phyloP scores from a whole-genome alignment of 2,888 invertebrate species.

The Balanococcus diminutus region DNA sequence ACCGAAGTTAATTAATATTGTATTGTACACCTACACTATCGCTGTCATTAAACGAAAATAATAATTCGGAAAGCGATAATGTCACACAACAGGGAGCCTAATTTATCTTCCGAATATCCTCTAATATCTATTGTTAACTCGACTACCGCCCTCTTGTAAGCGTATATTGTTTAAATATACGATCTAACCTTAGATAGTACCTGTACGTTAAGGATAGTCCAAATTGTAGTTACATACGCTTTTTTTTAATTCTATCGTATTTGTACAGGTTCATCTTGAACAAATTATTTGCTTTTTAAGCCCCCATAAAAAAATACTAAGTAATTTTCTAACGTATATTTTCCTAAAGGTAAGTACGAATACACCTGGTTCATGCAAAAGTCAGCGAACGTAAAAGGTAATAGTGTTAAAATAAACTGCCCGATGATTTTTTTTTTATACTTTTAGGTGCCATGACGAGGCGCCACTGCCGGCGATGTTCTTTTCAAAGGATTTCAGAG shows the following conservation, averaged over 20 bases:
- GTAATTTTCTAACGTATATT: background rate
- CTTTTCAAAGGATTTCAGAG: background rate
- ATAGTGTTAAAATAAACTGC: background rate
- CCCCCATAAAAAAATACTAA: background rate
- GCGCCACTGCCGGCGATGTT: background rate
- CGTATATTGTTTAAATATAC: constrained; percentile 41
- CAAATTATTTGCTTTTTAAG: constrained; percentile 9
- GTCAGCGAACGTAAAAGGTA: background rate
- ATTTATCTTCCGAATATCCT: constrained; percentile 28
- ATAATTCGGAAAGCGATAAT: constrained; percentile 47
- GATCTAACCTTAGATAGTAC: background rate
- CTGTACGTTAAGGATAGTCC: background rate
- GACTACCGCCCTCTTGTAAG: constrained; percentile 34
- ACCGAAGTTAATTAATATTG: constrained; percentile 43
- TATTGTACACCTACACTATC: constrained; percentile 40
- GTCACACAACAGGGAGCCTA: constrained; percentile 41
- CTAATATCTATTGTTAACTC: constrained; percentile 33
- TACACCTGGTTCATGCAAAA: background rate
- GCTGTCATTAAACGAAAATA: constrained; percentile 49
- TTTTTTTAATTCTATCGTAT: background rate
- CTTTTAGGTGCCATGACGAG: background rate
- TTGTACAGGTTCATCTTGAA: constrained; percentile 9
- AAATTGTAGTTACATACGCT: background rate
- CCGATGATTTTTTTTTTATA: background rate
- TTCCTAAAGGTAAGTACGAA: background rate